phyloP scores from a whole-genome alignment of 1,140 invertebrate genomes.

The Bradysia coprophila region DNA sequence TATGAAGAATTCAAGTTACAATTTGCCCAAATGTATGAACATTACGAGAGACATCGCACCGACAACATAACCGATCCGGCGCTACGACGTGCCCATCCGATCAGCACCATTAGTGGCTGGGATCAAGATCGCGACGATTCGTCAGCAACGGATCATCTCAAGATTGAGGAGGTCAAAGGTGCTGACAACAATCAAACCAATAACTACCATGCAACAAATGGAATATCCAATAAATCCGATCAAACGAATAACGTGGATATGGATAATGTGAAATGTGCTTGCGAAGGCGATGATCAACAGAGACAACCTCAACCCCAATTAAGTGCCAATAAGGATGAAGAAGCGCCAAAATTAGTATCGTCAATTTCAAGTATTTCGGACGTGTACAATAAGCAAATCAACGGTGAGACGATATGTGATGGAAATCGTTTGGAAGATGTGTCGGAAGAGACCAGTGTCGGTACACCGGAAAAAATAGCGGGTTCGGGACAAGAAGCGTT shows the following conservation, averaged over 20 bases:
- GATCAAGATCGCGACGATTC: conserved; percentile 40
- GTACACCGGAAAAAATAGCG: neutral
- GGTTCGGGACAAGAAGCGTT: conserved; percentile 10
- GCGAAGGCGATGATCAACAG: conserved; percentile 2
- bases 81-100: conserved; percentile 76
- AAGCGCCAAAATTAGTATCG: neutral
- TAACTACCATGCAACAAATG: neutral
- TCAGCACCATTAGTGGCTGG: conserved; percentile 92
- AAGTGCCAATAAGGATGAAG: neutral
- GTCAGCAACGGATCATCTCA: neutral
- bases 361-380: conserved; percentile 19
- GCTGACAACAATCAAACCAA: neutral
- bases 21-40: conserved; percentile 93
- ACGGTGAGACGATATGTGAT: conserved; percentile 13
- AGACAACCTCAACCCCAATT: neutral
- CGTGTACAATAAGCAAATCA: conserved; percentile 23
- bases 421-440: neutral
- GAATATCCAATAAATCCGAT: neutral
- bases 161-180: neutral
- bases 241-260: conserved; percentile 1
- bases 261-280: conserved; percentile 4
- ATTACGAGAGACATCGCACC: conserved; percentile 81
- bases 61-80: conserved; percentile 90
- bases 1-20: conserved; percentile 94
- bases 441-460: neutral